Base-by-base conservation (phyloP, 2,113 vertebrate genomes). In the Aegotheles bennettii region DNA sequence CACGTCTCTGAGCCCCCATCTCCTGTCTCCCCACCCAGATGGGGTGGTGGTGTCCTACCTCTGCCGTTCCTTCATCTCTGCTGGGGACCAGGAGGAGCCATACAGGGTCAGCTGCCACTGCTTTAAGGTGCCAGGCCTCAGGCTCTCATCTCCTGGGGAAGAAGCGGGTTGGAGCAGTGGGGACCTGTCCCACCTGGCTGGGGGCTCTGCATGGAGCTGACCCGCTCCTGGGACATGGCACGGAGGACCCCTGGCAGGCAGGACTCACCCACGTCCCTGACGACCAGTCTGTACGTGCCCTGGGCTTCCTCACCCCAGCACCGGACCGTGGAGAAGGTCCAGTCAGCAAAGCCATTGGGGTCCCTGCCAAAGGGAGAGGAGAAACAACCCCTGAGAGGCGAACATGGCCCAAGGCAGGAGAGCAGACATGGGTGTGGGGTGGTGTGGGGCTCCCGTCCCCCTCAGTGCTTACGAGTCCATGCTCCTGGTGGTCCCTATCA, bases 321-420 rank as follows among this genome's bases (percentile, higher is more conserved):
- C 4, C 99, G 98, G 59, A 99, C 99, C 0, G 99, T 99, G 93
- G 99, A 99, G 97, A 99, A 99, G 33, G 99, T 99, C 99, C 99
- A 99, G 92, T 99, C 99, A 2, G 97, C 97, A 77, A 99, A 99
- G 60, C 99, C 99, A 0, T 93, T 96, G 68, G 98, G 71, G 74
- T 99, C 99, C 92, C 99, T 98, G 89, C 67, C 77, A 7, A 12
- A 78, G 50, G 60, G 31, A 6, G 71, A 80, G 56, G 56, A 74
- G 48, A 93, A 45, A 90, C 9, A 20, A 38, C 38, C 48, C 18
- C 0, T 43, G 71, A 92, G 54, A 47, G 43, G 28, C 45, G 16
- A 21, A 26, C 1, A 3, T 6, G 13, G 73, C 51, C 40, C 2
- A 33, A 19, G 75, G 17, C 42, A 1, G 1, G 9, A 13, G 80